These are phyloP conservation scores for Auanema freiburgensis DNA, from an alignment of 2,888 invertebrate species.

Conservation along the genomic window DNA sequence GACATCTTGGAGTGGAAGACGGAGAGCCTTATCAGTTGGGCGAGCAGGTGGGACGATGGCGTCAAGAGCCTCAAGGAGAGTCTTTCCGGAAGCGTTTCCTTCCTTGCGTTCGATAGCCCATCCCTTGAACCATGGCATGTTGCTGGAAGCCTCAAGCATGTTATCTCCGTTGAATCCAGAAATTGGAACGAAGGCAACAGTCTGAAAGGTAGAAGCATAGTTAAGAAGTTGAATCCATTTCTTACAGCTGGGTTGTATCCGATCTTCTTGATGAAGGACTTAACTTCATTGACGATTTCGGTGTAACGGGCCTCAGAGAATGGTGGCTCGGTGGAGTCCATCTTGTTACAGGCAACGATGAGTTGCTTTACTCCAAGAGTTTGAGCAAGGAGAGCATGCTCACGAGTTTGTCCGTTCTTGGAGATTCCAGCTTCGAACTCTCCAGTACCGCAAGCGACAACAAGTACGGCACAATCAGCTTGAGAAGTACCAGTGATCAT, in stretches of 20 bases:
- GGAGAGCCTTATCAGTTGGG: slow-evolving; percentile 94
- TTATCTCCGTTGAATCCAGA: slow-evolving; percentile 99
- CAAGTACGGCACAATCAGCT: slow-evolving; percentile 96
- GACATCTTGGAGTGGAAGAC: slow-evolving; percentile 98
- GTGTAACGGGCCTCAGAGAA: slow-evolving; percentile 91
- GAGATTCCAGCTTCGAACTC: slow-evolving; percentile 99
- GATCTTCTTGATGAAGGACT: slow-evolving; percentile 96
- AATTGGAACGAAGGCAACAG: slow-evolving; percentile 97
- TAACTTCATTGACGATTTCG: slow-evolving; percentile 93
- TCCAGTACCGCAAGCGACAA: slow-evolving; percentile 97
- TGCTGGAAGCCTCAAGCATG: slow-evolving; percentile 92
- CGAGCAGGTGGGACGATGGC: slow-evolving; percentile 91
- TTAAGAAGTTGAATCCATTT: too few species aligned
- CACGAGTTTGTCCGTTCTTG: slow-evolving; percentile 98
- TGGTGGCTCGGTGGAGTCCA: slow-evolving; percentile 98
- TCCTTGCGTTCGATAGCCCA: slow-evolving; percentile 93
- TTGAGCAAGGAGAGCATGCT: slow-evolving; percentile 96
- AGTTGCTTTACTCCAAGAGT: slow-evolving; percentile 98
- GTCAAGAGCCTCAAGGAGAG: slow-evolving; percentile 93
- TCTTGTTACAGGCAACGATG: slow-evolving; percentile 99
- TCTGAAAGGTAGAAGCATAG: too few species aligned
- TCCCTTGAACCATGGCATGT: slow-evolving; percentile 92
- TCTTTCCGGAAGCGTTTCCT: slow-evolving; percentile 89
- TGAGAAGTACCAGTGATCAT: slow-evolving; percentile 88
- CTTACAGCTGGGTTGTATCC: slow-evolving; percentile 87